These are phyloP conservation scores for Sula dactylatra DNA, from an alignment of 2,113 vertebrate genomes.

Conservation along the genomic window DNA sequence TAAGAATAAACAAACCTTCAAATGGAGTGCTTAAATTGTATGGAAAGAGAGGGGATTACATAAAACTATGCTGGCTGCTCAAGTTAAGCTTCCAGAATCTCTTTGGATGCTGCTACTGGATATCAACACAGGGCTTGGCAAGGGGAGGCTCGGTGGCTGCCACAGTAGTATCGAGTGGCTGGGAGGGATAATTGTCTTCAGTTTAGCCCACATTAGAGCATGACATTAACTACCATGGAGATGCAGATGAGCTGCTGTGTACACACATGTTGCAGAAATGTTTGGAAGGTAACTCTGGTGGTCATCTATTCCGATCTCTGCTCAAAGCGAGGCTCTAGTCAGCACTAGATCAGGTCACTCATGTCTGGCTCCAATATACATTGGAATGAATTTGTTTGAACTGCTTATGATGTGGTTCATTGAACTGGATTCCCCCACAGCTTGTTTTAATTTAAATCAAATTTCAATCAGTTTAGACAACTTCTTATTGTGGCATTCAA, in stretches of 20 bases:
- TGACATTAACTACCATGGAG: neutral
- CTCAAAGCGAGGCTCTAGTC: neutral
- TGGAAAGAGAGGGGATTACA: neutral
- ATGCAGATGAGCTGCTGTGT: neutral
- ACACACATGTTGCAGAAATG: fast-evolving
- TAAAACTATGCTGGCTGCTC: neutral
- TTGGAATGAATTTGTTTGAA: neutral
- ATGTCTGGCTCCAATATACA: fast-evolving
- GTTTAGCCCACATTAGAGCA: neutral
- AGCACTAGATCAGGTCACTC: neutral
- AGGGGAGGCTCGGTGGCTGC: neutral
- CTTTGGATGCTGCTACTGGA: neutral
- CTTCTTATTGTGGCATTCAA: neutral
- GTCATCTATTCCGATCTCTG: neutral
- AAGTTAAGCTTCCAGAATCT: neutral
- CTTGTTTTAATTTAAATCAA: neutral
- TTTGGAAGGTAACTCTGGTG: neutral
- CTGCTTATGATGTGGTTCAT: too few relatives aligned
- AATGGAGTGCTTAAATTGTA: neutral
- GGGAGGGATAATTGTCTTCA: neutral
- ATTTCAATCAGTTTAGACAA: neutral
- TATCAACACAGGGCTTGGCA: neutral
- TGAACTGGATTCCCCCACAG: neutral
- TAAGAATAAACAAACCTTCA: neutral
- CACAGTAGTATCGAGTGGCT: neutral